A percentile compares a stretch with the other conserved stretches of the same genome.
Evolutionary conservation across 2,797 vertebrate genomes (phyloP).

Genomic region (Margarornis squamiger): DNA sequence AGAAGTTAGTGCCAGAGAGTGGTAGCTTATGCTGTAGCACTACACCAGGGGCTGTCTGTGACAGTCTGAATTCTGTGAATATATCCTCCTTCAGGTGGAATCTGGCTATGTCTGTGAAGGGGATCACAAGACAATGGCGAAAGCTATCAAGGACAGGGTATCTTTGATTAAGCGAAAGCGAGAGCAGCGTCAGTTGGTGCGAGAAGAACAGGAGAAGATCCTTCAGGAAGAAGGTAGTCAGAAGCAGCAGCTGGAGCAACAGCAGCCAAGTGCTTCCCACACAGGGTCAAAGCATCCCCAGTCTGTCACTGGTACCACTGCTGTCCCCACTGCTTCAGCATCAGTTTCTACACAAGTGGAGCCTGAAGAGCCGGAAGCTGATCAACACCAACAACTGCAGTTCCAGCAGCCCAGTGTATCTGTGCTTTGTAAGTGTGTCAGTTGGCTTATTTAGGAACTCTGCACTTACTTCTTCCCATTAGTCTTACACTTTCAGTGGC

Average conservation of each 20-base stretch:
- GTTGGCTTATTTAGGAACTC: not conserved
- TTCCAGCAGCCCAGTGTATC: conserved; percentile 80
- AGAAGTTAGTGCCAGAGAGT: not conserved
- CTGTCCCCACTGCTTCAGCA: conserved; percentile 69
- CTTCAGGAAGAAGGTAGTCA: conserved; percentile 85
- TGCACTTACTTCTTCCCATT: not conserved
- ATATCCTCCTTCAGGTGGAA: conserved; percentile 84
- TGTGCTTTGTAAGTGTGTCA: conserved; percentile 79
- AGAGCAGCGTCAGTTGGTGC: conserved; percentile 91
- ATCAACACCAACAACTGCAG: conserved; percentile 87
- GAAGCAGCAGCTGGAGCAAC: conserved; percentile 77
- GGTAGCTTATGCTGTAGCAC: not conserved
- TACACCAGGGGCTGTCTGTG: not conserved
- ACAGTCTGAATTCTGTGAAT: conserved; percentile 32
- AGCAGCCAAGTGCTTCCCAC: conserved; percentile 77
- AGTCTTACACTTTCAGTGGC: not conserved
- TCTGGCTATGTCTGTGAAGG: conserved; percentile 97
- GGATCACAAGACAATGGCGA: conserved; percentile 99
- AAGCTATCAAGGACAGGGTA: conserved; percentile 97
- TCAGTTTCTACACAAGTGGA: conserved; percentile 84
- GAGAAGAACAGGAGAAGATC: conserved; percentile 92
- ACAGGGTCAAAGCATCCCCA: conserved; percentile 69
- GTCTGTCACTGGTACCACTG: conserved; percentile 55
- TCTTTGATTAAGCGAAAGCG: conserved; percentile 93
- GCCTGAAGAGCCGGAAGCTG: conserved; percentile 88